Evolutionary conservation across 2,797 vertebrate genomes (phyloP), one percentile per base, ranked within the genome.

Genomic region (Acanthis flammea): DNA sequence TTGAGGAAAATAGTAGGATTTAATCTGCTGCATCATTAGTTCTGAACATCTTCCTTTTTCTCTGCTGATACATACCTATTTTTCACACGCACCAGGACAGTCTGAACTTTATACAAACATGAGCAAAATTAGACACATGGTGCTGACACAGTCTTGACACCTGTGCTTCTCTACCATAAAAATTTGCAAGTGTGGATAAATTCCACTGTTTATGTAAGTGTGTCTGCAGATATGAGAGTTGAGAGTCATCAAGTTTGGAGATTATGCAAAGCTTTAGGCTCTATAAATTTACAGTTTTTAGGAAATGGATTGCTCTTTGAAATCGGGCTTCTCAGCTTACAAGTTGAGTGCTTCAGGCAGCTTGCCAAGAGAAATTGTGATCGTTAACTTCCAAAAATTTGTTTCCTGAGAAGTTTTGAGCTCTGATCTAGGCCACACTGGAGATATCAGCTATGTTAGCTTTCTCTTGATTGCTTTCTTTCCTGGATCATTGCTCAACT

Each of bases 401-500:
- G 4, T 79, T 83, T 86, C 27, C 53, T 71, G n/a, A 28, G 18
- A 68, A 68, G 47, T 72, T 68, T 23, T 68, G 39, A 70, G 16
- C n/a, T 86, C 57, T 88, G 27, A 35, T 61, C 28, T 57, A 54
- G 60, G 24, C 47, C 11, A 5, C 75, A 31, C 5, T 33, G 9
- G 13, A 67, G 48, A 63, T 27, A 66, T 12, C 9, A 54, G 8
- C 41, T 16, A 39, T 37, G n/a, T 14, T 21, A 78, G 0, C 17
- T 12, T 75, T 61, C 13, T 50, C 25, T 62, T 35, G 12, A 24
- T 39, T 13, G 0, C 10, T 60, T 17, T 61, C 44, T 60, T 22
- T 68, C 14, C 18, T 55, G 19, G n/a, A 42, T 66, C 22, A 31
- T 39, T 0, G 0, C 7, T 72, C 12, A 7, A 41, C 1, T 4